Percentiles rank a stretch among this genome's conserved stretches.
phyloP scores from a whole-genome alignment of 1,140 invertebrate genomes.

The Drosophila elegans region DNA sequence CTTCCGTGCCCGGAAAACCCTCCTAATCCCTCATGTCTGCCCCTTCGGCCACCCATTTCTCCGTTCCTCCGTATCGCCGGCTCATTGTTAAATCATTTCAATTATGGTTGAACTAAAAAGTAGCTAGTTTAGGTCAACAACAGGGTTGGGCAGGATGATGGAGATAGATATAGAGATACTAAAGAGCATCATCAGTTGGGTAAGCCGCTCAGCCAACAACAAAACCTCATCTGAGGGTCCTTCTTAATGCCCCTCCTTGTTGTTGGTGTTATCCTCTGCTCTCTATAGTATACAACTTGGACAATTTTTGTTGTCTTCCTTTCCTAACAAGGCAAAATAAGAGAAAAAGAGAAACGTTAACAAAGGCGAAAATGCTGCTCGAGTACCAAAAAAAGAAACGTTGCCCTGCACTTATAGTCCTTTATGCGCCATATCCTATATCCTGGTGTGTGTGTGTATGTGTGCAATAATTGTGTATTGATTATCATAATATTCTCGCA shows the following conservation, averaged over 20 bases:
- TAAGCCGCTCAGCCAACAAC: slow-evolving; percentile 30
- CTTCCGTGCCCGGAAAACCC: neutral
- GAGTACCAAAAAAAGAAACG: slow-evolving; percentile 6
- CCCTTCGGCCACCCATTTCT: neutral
- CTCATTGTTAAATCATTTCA: slow-evolving; percentile 53
- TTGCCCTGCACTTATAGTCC: slow-evolving; percentile 23
- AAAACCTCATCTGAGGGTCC: slow-evolving; percentile 18
- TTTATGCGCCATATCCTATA: slow-evolving; percentile 17
- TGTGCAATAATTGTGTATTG: slow-evolving; percentile 72
- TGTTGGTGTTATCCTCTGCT: slow-evolving; percentile 8
- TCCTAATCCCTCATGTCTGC: neutral
- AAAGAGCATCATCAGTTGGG: slow-evolving; percentile 21
- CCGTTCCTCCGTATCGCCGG: neutral
- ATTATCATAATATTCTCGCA: slow-evolving; percentile 60
- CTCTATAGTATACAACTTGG: slow-evolving; percentile 25
- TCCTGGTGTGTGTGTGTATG: slow-evolving; percentile 11
- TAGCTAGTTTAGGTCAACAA: slow-evolving; percentile 36
- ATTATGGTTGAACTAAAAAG: slow-evolving; percentile 46
- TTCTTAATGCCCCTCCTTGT: slow-evolving; percentile 21
- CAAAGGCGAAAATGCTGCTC: slow-evolving; percentile 34
- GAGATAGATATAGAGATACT: neutral
- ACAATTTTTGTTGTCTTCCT: slow-evolving; percentile 23
- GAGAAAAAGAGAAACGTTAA: slow-evolving; percentile 1
- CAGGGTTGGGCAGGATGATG: slow-evolving; percentile 2
- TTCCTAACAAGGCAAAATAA: slow-evolving; percentile 29